Percentiles rank a stretch among this genome's conserved stretches.
Conservation (phyloP, 1,140 invertebrate species). For the Atopsyche davidsoni region DNA sequence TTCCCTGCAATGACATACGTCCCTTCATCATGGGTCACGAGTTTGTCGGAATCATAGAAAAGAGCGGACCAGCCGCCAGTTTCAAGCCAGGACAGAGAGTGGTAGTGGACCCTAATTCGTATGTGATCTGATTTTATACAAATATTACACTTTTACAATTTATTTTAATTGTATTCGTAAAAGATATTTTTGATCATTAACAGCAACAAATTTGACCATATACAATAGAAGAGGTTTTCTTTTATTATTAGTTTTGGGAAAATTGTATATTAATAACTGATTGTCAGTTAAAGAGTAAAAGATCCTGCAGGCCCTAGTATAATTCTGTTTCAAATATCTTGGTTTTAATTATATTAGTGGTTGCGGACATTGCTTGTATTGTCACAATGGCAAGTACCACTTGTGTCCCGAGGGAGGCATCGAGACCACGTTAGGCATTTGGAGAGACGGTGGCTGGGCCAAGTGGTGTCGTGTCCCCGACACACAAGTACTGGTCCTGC, state of each 20-base stretch:
- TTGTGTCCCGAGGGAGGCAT: constrained; percentile 54
- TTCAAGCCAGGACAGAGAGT: constrained; percentile 61
- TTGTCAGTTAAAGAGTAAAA: too few relatives aligned
- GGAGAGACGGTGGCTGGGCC: constrained; percentile 60
- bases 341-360: too few relatives aligned
- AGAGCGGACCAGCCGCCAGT: constrained; percentile 48
- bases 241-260: too few relatives aligned
- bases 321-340: too few relatives aligned
- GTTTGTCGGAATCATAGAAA: constrained; percentile 57
- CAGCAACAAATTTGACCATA: too few relatives aligned
- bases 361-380: constrained; percentile 55
- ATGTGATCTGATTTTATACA: constrained; percentile 13
- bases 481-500: constrained; percentile 51
- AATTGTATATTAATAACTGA: too few relatives aligned
- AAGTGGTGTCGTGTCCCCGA: constrained; percentile 55
- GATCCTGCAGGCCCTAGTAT: too few relatives aligned
- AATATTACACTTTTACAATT: too few relatives aligned
- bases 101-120: constrained; percentile 62
- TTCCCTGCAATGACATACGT: constrained; percentile 52
- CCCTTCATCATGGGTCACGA: constrained; percentile 62
- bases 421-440: constrained; percentile 60
- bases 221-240: too few relatives aligned
- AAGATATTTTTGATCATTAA: too few relatives aligned
- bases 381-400: constrained; percentile 56
- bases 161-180: too few relatives aligned